phyloP scores from a whole-genome alignment of 2,113 vertebrate species.

The Trematocara variabile region DNA sequence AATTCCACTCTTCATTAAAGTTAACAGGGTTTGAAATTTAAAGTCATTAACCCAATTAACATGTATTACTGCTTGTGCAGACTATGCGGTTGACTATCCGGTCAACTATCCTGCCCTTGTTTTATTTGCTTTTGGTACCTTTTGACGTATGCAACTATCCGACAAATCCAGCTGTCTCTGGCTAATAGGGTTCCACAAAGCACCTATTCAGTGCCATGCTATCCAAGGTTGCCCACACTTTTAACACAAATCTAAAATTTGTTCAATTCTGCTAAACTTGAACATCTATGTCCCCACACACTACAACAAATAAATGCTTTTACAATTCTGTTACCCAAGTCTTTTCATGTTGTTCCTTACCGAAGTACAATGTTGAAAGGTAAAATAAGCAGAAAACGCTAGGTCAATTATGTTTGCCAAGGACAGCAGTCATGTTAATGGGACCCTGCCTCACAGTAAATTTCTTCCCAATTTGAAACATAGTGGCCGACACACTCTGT shows the following conservation, averaged over 20 bases:
- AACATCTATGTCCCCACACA: neutral
- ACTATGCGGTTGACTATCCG: neutral
- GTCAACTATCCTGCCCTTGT: no score
- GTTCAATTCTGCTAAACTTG: neutral
- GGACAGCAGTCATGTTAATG: neutral
- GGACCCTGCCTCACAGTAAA: neutral
- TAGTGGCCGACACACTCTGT: neutral
- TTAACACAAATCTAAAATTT: neutral
- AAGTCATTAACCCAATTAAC: neutral
- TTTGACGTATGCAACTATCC: neutral
- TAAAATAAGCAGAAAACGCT: neutral
- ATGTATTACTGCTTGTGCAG: neutral
- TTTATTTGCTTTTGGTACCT: neutral
- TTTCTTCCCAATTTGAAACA: slow-evolving; percentile 5
- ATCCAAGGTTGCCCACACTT: accelerated
- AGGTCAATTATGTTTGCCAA: neutral
- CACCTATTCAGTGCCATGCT: neutral
- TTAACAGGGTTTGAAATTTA: neutral
- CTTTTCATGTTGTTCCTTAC: neutral
- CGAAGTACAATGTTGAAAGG: neutral
- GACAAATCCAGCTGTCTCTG: neutral
- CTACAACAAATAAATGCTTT: neutral
- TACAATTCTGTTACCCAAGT: neutral
- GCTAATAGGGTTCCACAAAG: neutral
- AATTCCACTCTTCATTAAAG: neutral